phyloP scores from a whole-genome alignment of 1,140 invertebrate genomes.

The Philopotamus ludificatus region DNA sequence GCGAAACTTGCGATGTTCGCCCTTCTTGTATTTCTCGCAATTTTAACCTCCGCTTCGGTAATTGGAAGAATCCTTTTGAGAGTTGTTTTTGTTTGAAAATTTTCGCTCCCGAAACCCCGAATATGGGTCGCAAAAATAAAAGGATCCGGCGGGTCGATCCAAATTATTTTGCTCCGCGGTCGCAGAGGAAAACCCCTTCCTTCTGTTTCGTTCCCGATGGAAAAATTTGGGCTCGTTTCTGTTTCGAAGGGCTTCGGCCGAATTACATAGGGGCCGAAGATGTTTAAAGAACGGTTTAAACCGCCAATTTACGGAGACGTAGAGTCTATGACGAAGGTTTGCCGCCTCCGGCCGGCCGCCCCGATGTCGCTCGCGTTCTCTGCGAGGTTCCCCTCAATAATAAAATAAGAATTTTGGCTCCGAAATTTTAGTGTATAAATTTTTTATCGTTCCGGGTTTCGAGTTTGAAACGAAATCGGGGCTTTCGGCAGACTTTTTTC shows the following conservation, averaged over 20 bases:
- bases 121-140: background rate
- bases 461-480: no score
- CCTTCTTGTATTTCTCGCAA: background rate
- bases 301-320: conserved; percentile 6
- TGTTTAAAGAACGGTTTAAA: conserved; percentile 6
- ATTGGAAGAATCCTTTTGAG: background rate
- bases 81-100: background rate
- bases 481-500: no score
- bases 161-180: background rate
- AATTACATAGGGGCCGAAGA: conserved; percentile 4
- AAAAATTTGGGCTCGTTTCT: background rate
- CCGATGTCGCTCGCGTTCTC: no score
- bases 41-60: background rate
- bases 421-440: no score
- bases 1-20: background rate
- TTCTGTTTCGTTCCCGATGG: no score
- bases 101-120: background rate
- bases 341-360: no score
- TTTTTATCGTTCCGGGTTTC: no score
- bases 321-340: no score
- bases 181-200: no score
- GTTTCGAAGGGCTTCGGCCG: background rate
- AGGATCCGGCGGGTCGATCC: background rate
- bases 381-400: no score
- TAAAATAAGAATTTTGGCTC: no score